Evolutionary conservation across 2,797 vertebrate species (phyloP).

Genomic region (Muscicapa comitata): DNA sequence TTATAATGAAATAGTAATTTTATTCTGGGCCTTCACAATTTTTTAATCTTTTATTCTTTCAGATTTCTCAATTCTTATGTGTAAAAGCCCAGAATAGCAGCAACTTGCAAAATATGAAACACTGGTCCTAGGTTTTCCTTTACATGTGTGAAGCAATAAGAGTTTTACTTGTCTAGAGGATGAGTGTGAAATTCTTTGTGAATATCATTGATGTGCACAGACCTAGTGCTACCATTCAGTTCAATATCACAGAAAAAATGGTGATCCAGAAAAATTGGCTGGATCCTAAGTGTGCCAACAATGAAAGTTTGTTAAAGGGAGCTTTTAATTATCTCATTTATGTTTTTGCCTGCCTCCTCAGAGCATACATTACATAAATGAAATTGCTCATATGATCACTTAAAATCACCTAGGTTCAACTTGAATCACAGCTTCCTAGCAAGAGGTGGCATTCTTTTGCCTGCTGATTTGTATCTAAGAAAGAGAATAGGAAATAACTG

Average conservation of each 20-base stretch:
- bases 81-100: not conserved
- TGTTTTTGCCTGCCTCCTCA: not conserved
- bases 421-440: not conserved
- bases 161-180: not conserved
- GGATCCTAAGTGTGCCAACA: not conserved
- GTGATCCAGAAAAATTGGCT: not conserved
- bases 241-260: not conserved
- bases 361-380: not conserved
- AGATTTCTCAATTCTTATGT: not conserved
- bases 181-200: not conserved
- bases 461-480: not conserved
- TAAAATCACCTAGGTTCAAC: not conserved
- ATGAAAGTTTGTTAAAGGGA: not conserved
- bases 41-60: not conserved
- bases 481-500: not conserved
- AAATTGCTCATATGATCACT: not conserved
- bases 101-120: not conserved
- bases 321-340: not conserved
- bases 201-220: not conserved
- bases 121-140: not conserved
- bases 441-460: not conserved
- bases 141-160: not conserved
- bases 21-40: not conserved
- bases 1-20: not conserved
- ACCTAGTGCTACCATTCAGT: not conserved